phyloP scores from a whole-genome alignment of 2,113 vertebrate species.

The Bubo scandiacus region DNA sequence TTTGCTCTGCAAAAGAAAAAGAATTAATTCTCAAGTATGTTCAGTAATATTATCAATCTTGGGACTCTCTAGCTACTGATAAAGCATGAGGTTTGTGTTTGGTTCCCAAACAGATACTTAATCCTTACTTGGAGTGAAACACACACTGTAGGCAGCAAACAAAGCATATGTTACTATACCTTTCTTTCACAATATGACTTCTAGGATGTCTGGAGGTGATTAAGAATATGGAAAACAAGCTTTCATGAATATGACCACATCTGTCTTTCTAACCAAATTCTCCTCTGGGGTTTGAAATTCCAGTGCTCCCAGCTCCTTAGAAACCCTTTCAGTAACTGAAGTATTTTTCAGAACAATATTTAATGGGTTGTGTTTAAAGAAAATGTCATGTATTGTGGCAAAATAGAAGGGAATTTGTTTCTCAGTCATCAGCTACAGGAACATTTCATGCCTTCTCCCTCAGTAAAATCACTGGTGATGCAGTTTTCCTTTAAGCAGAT shows the following conservation, averaged over 20 bases:
- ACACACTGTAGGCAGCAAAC: not conserved
- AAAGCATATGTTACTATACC: not conserved
- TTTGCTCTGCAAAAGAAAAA: not conserved
- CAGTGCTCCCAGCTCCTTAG: constrained; percentile 20
- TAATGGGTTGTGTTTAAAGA: not conserved
- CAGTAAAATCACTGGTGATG: not conserved
- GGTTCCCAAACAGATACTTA: not conserved
- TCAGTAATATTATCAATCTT: not conserved
- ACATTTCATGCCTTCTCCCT: not conserved
- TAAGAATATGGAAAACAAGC: constrained; percentile 38
- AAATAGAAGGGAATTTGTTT: not conserved
- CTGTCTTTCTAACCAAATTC: constrained; percentile 14
- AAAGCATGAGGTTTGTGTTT: not conserved
- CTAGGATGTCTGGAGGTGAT: constrained; percentile 33
- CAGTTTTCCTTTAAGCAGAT: not conserved
- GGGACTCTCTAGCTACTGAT: not conserved
- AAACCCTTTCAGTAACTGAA: constrained; percentile 25
- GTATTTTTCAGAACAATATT: constrained; percentile 20
- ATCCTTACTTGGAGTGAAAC: constrained; percentile 5
- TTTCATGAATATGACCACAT: constrained; percentile 35
- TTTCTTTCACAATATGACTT: not conserved
- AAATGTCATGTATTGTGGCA: not conserved
- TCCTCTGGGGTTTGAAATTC: constrained; percentile 50
- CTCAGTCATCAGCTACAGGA: not conserved
- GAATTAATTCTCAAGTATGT: not conserved